A percentile compares a stretch with the other conserved stretches of the same genome.
phyloP scores from a whole-genome alignment of 64 coral and sea anemone species.

The Stichodactyla helianthus region DNA sequence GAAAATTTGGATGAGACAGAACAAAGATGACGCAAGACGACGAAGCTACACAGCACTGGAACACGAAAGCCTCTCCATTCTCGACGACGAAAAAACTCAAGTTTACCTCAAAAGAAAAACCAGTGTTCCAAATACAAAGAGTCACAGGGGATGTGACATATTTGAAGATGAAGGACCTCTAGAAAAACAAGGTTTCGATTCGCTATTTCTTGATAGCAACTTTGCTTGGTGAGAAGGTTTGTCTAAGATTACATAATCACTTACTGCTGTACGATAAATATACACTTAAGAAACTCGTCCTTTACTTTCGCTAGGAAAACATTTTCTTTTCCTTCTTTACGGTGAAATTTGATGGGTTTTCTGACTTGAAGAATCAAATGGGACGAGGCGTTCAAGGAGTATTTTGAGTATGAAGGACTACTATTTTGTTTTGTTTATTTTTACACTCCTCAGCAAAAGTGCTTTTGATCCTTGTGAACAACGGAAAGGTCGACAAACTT shows the following conservation, averaged over 20 bases:
- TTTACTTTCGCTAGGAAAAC: no score
- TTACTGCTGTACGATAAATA: no score
- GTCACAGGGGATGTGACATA: neutral
- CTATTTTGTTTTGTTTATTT: no score
- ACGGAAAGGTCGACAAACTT: no score
- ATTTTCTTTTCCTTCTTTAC: no score
- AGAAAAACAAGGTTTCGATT: neutral
- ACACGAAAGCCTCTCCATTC: neutral
- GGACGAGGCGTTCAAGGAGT: no score
- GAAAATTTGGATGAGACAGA: neutral
- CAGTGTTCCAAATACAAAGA: neutral
- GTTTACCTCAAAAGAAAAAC: neutral
- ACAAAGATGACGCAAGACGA: neutral
- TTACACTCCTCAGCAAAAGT: no score
- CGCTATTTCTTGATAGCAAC: neutral
- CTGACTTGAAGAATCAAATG: no score
- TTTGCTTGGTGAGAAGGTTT: neutral
- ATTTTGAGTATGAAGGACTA: no score
- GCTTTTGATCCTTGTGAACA: no score
- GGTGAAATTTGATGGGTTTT: no score
- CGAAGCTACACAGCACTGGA: neutral
- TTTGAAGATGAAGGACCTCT: neutral
- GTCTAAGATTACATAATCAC: neutral
- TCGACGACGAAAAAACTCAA: neutral
- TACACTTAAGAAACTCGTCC: no score